These are phyloP conservation scores for Magallana ariakensis DNA, from an alignment of 1,140 invertebrate genomes.

Conservation along the genomic window DNA sequence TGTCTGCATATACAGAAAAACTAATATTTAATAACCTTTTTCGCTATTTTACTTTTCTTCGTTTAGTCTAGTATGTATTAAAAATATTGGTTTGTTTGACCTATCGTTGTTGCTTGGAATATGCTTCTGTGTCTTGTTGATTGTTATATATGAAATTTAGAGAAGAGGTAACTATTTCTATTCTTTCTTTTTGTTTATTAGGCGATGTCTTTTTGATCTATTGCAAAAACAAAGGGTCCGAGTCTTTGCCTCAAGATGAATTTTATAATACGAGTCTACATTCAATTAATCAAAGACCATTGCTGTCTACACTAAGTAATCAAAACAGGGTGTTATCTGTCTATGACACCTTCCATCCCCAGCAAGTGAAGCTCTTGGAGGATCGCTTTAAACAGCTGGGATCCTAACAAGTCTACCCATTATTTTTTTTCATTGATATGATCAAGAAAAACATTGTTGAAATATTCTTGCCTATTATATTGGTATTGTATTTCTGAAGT, in stretches of 20 bases:
- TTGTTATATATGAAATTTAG: not conserved
- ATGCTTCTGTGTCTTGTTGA: not conserved
- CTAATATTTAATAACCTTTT: too few relatives aligned
- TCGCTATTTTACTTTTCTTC: too few relatives aligned
- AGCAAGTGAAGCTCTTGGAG: not conserved
- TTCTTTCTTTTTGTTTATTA: not conserved
- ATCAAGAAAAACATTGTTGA: too few relatives aligned
- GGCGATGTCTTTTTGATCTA: not conserved
- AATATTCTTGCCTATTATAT: too few relatives aligned
- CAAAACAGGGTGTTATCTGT: slow-evolving; percentile 21
- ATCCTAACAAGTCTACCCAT: too few relatives aligned
- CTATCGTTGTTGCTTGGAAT: too few relatives aligned
- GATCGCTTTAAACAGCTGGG: too few relatives aligned
- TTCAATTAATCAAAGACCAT: slow-evolving; percentile 13
- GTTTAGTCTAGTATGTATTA: too few relatives aligned
- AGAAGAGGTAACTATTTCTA: not conserved
- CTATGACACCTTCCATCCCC: not conserved
- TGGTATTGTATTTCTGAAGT: too few relatives aligned
- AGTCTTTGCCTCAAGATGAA: not conserved
- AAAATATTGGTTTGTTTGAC: not conserved
- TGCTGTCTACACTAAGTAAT: slow-evolving; percentile 1
- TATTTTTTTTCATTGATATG: too few relatives aligned
- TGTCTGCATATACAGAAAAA: too few relatives aligned
- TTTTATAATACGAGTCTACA: not conserved
- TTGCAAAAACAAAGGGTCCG: not conserved